These are phyloP conservation scores for Urosaurus nigricauda DNA, from an alignment of 2,797 vertebrate genomes.

Conservation along the genomic window DNA sequence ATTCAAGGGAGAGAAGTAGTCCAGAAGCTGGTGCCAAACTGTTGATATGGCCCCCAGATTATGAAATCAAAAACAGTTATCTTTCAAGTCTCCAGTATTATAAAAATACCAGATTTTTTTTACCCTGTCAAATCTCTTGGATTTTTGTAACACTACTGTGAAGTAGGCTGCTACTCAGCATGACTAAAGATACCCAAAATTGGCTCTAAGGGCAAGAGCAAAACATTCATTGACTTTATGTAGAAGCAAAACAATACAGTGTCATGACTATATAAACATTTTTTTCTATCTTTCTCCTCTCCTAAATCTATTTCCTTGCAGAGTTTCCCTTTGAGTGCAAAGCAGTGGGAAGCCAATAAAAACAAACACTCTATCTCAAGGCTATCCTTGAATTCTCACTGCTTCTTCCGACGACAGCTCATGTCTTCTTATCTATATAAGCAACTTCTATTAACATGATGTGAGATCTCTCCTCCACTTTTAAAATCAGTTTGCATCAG, in stretches of 20 bases:
- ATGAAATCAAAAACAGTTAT: constrained; percentile 68
- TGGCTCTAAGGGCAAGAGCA: constrained; percentile 46
- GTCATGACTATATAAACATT: constrained; percentile 74
- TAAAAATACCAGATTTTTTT: constrained; percentile 42
- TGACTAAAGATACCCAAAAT: constrained; percentile 58
- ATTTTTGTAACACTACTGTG: constrained; percentile 46
- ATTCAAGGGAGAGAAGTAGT: not conserved
- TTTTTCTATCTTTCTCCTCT: constrained; percentile 68
- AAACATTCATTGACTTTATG: constrained; percentile 43
- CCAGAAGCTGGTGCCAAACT: not conserved
- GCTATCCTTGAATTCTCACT: constrained; percentile 68
- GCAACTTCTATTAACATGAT: constrained; percentile 50
- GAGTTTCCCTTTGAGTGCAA: constrained; percentile 70
- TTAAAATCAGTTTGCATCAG: not conserved
- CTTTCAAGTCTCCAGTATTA: constrained; percentile 56
- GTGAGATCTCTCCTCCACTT: constrained; percentile 27
- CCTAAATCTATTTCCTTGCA: constrained; percentile 72
- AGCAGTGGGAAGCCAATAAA: constrained; percentile 72
- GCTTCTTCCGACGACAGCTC: constrained; percentile 59
- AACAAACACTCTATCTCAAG: constrained; percentile 77
- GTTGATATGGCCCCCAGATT: not conserved
- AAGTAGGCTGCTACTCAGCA: constrained; percentile 45
- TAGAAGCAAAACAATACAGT: constrained; percentile 32
- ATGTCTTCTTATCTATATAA: constrained; percentile 66
- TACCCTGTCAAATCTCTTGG: constrained; percentile 43